These are phyloP conservation scores for Brachypodius melanocephalos DNA, from an alignment of 2,113 vertebrate genomes.

Conservation along the genomic window DNA sequence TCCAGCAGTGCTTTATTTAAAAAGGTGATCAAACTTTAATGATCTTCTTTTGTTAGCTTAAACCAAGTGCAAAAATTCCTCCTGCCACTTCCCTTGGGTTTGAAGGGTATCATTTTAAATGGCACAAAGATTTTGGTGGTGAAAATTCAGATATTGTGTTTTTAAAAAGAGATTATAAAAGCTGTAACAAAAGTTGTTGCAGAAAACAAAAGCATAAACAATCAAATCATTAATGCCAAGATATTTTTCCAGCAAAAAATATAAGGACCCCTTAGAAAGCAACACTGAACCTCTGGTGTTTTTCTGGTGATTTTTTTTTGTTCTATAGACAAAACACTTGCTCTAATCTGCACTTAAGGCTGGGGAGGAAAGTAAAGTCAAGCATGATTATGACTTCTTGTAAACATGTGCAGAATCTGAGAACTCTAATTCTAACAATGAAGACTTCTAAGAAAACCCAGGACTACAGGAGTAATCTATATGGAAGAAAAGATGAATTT, in stretches of 20 bases:
- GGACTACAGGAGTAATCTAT: background rate
- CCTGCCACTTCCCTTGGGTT: background rate
- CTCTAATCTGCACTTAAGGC: background rate
- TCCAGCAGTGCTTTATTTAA: background rate
- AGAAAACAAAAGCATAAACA: background rate
- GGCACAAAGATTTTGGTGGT: background rate
- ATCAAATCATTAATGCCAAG: background rate
- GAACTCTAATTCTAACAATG: background rate
- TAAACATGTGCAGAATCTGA: background rate
- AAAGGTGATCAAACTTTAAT: conserved; percentile 9
- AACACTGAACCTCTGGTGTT: background rate
- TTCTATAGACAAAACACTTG: background rate
- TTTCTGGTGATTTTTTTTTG: background rate
- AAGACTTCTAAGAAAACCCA: background rate
- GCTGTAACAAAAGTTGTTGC: background rate
- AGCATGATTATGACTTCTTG: background rate
- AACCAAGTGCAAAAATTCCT: conserved; percentile 13
- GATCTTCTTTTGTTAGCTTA: conserved; percentile 12
- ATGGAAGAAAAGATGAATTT: background rate
- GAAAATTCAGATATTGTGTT: background rate
- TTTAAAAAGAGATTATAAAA: background rate
- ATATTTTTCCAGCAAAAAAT: background rate
- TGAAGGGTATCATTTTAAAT: background rate
- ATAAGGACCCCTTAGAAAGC: background rate
- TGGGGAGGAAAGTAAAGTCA: background rate